Evolutionary conservation across 2,797 vertebrate species (phyloP).

Genomic region (Neosalanx taihuensis): DNA sequence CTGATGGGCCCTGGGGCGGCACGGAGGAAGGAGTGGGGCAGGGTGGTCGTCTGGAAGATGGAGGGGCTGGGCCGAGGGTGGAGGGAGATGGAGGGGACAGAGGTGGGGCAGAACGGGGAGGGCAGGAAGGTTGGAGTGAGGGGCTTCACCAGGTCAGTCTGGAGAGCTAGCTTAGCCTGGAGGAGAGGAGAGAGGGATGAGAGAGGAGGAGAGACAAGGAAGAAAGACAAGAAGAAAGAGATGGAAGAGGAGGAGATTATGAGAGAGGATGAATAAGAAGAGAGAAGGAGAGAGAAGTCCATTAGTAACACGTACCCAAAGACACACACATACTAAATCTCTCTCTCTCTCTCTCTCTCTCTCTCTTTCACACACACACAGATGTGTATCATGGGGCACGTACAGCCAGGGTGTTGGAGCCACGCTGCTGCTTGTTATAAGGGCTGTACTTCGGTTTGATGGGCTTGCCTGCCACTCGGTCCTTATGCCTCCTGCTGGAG

Average conservation of each 20-base stretch:
- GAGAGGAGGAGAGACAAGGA: not conserved
- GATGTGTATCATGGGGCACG: conserved; percentile 24
- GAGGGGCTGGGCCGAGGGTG: conserved; percentile 78
- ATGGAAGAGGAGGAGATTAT: not conserved
- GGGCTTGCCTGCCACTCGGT: conserved; percentile 94
- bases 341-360: too few species aligned
- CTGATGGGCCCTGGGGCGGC: conserved; percentile 88
- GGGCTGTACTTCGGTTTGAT: conserved; percentile 96
- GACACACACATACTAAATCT: conserved; percentile 2
- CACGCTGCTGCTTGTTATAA: conserved; percentile 92
- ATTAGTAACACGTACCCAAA: conserved; percentile 19
- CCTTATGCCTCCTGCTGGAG: conserved; percentile 97
- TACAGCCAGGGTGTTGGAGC: conserved; percentile 83
- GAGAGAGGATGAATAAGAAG: not conserved
- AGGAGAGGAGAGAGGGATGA: conserved; percentile 13
- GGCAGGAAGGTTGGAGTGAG: conserved; percentile 62
- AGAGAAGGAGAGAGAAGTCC: too few species aligned
- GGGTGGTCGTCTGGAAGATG: conserved; percentile 80
- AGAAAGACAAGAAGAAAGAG: not conserved
- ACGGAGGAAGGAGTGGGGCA: conserved; percentile 83
- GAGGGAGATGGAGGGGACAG: conserved; percentile 68
- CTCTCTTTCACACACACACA: conserved; percentile 14
- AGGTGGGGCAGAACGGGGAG: conserved; percentile 8
- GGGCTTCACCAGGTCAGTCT: conserved; percentile 86
- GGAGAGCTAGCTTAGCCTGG: conserved; percentile 86